A percentile compares a stretch with the other conserved stretches of the same genome.
phyloP scores from a whole-genome alignment of 2,113 vertebrate species.

The Chaetops frenatus region DNA sequence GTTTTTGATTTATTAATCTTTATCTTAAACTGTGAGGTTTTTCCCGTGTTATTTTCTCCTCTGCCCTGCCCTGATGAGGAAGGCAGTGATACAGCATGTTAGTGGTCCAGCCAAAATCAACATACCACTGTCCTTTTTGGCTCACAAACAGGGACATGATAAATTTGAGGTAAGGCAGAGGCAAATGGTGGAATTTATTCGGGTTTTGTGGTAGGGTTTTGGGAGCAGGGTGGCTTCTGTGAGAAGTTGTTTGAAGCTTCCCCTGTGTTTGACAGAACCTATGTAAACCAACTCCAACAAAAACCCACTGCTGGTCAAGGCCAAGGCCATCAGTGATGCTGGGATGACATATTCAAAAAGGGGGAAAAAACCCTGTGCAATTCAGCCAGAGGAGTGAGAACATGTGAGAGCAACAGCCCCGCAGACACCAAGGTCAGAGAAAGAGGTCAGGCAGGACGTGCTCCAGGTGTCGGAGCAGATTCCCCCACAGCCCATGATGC shows the following conservation, averaged over 20 bases:
- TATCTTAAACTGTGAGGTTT: neutral
- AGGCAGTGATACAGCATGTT: neutral
- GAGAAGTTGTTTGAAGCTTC: neutral
- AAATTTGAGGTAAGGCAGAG: neutral
- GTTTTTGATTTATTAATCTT: neutral
- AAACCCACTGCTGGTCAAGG: neutral
- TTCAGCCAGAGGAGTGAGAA: neutral
- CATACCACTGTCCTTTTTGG: neutral
- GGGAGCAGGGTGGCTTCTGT: neutral
- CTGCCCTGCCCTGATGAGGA: accelerated
- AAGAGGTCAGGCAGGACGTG: neutral
- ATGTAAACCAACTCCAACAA: neutral
- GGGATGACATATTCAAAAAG: neutral
- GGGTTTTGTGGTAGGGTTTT: neutral
- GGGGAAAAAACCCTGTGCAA: neutral
- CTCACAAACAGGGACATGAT: neutral
- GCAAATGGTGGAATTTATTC: neutral
- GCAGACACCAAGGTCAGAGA: neutral
- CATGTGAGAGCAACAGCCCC: neutral
- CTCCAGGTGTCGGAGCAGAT: accelerated
- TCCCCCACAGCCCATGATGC: accelerated
- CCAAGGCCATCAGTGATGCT: accelerated
- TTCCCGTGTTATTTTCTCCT: neutral
- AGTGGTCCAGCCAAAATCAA: neutral
- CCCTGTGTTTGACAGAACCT: accelerated